These are phyloP conservation scores for Microcebus tavaratra DNA, from an alignment of 2,113 vertebrate species.

Conservation along the genomic window DNA sequence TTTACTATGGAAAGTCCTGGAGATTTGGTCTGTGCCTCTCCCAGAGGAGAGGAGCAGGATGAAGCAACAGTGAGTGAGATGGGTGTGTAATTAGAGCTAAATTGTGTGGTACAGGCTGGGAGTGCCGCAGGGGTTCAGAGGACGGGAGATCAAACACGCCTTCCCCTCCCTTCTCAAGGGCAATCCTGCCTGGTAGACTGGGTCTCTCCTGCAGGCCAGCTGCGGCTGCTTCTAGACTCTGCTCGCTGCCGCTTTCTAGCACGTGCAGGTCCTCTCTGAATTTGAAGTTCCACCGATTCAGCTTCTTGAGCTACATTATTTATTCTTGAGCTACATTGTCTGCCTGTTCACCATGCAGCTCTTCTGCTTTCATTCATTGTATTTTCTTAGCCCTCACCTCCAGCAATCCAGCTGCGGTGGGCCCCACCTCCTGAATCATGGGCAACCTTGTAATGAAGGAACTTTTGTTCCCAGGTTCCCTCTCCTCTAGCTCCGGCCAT, in stretches of 20 bases:
- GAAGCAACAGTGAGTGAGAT: background rate
- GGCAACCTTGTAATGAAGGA: background rate
- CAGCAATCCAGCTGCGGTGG: too few relatives aligned
- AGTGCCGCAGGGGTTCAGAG: background rate
- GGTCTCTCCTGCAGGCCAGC: accelerated
- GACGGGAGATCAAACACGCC: background rate
- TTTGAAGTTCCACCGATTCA: background rate
- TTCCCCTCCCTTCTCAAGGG: background rate
- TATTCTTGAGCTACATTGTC: too few relatives aligned
- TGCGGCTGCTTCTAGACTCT: background rate
- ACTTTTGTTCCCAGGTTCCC: background rate
- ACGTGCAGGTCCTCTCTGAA: background rate
- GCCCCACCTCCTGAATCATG: background rate
- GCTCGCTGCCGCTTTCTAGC: background rate
- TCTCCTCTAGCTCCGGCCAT: accelerated
- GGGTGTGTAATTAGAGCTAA: background rate
- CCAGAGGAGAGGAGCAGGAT: background rate
- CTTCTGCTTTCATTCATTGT: background rate
- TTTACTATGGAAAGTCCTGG: background rate
- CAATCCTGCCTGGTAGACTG: background rate
- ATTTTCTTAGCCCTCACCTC: too few relatives aligned
- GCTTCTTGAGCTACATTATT: background rate
- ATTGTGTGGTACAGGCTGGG: background rate
- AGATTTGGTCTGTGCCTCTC: background rate
- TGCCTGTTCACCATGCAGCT: accelerated